Evolutionary conservation across 2,113 vertebrate species (phyloP).

Genomic region (Columba janthina): DNA sequence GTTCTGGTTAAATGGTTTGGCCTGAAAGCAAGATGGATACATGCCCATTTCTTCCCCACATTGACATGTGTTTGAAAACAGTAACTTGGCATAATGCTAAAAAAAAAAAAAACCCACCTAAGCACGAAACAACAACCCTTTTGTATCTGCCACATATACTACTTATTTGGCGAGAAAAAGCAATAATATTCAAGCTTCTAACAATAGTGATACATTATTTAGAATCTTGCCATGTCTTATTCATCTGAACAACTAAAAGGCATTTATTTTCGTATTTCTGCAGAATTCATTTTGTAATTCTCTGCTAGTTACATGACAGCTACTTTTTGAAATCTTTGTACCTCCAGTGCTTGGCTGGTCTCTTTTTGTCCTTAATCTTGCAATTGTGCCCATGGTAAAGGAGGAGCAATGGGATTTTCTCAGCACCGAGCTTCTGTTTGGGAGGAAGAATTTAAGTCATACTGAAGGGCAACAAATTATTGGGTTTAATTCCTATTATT

Average conservation of each 20-base stretch:
- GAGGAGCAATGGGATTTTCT: neutral
- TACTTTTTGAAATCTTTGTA: neutral
- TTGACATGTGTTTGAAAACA: conserved; percentile 47
- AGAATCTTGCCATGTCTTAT: neutral
- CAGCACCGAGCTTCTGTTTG: neutral
- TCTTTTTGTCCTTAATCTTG: neutral
- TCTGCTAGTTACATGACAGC: neutral
- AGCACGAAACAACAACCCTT: neutral
- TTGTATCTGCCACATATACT: neutral
- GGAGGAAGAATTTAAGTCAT: neutral
- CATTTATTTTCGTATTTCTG: neutral
- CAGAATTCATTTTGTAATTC: neutral
- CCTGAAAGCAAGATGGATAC: conserved; percentile 27
- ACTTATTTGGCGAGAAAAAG: neutral
- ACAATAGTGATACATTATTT: neutral
- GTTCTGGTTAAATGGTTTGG: conserved; percentile 58
- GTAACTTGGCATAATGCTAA: conserved; percentile 10
- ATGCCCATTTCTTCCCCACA: conserved; percentile 45
- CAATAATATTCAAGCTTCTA: neutral
- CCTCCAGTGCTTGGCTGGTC: neutral
- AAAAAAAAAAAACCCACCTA: neutral
- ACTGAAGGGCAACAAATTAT: neutral
- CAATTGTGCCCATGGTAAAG: neutral
- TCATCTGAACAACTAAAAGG: neutral
- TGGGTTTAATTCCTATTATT: neutral